Base-by-base conservation (phyloP, 2,888 invertebrate genomes). In the Urechis unicinctus region DNA sequence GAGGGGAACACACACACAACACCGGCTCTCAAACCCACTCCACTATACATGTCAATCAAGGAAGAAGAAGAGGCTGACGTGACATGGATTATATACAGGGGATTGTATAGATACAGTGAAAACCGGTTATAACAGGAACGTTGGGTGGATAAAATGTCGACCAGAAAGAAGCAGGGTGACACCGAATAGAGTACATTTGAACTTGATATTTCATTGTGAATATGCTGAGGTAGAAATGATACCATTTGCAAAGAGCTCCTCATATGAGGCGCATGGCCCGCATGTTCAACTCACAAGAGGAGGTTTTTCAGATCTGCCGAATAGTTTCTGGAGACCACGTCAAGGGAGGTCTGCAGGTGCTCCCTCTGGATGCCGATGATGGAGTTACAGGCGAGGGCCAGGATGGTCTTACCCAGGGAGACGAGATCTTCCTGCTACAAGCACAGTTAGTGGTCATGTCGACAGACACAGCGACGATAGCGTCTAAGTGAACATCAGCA, bases 241-340 rank as follows among this genome's bases (percentile, higher is more conserved):
- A n/a, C n/a, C n/a, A n/a, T n/a, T n/a, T n/a, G n/a, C n/a, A 41
- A n/a, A n/a, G n/a, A n/a, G n/a, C n/a, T n/a, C n/a, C 22, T 17
- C 46, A 45, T 9, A 22, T 22, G 9, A 21, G 46, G 6, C n/a
- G 9, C 6, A 45, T 45, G n/a, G 21, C 6, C 6, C 21, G 21
- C 9, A 21, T 21, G 21, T 45, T 24, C 6, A 22, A 75, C 73
- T 64, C 83, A 94, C 92, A 91, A 82, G 72, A 97, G 89, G 61
- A 97, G 84, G 81, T 95, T 95, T 78, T 93, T 86, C 72, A 97
- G 85, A 82, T 97, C 97, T 22, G 87, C 82, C 42, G 96, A 95
- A 81, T 96, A 97, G 67, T 89, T 87, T 68, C 92, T 84, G 57
- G 89, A 83, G 66, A 97, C 88, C 64, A 93, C 84, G 64, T 94